phyloP scores from a whole-genome alignment of 2,797 vertebrate genomes.

The Clarias fuscus region DNA sequence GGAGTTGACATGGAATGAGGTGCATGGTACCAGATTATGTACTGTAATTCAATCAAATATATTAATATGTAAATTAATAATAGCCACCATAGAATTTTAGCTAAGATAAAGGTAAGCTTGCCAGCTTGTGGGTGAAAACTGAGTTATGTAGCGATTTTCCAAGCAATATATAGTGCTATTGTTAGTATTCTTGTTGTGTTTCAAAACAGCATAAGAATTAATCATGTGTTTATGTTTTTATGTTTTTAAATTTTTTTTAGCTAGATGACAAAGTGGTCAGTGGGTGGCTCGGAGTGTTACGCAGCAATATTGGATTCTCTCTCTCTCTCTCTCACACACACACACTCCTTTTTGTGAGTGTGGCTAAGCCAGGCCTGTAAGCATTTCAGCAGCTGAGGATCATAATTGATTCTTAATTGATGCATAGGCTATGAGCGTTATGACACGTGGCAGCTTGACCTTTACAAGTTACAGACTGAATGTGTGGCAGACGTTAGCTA shows the following conservation, averaged over 20 bases:
- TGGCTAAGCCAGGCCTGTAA: conserved; percentile 39
- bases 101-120: not conserved
- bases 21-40: too few species aligned
- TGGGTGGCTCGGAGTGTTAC: too few species aligned
- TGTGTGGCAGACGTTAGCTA: conserved; percentile 29
- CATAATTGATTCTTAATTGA: conserved; percentile 50
- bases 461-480: conserved; percentile 59
- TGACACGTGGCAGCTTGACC: conserved; percentile 57
- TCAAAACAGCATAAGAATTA: not conserved
- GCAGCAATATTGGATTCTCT: not conserved
- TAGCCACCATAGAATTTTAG: not conserved
- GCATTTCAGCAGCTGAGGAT: conserved; percentile 49
- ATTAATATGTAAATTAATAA: too few species aligned
- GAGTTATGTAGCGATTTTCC: too few species aligned
- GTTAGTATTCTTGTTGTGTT: not conserved
- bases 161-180: not conserved
- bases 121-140: too few species aligned
- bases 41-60: too few species aligned
- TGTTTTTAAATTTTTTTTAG: too few species aligned
- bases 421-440: conserved; percentile 51
- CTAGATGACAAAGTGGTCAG: too few species aligned
- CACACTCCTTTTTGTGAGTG: not conserved
- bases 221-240: too few species aligned
- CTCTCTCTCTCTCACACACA: not conserved
- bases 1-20: too few species aligned